Base-by-base conservation (phyloP, 2,888 invertebrate species). In the Drosophila siamana region DNA sequence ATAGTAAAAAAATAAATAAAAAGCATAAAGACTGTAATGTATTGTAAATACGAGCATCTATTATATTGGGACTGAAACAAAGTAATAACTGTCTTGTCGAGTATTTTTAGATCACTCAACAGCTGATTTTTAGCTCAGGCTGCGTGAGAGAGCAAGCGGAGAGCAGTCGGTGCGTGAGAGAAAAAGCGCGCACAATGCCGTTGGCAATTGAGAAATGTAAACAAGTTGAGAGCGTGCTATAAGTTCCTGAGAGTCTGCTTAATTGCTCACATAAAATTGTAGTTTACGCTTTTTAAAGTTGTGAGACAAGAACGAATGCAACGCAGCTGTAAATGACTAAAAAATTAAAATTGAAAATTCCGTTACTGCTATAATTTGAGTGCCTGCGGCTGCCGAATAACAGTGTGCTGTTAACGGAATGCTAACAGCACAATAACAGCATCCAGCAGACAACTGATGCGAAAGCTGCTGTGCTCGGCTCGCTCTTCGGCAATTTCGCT, bases 111-210 rank as follows among this genome's bases (percentile, higher is more conserved):
- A 2, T 72, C 81, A 72, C 0, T 1, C 2, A 51, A 33, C 81
- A 81, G 85, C 87, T 81, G 81, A 47, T 51, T 74, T 81, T 83
- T 88, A 88, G 82, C 5, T 77, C 86, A 86, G 13, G 51, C 74
- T 80, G 69, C 71, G 69, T 61, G 52, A 52, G 47, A 55, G 68
- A 54, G 52, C 16, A 2, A 4, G 11, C 19, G 16, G 66, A 83
- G 69, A 64, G 78, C 24, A 44, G 11, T 6, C 24, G 28, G n/a
- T 51, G 28, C 15, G 38, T 41, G 47, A 41, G 48, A 47, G 43
- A 15, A 47, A 46, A 57, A 57, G 56, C 47, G 48, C 9, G 2
- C n/a, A 22, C 5, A 43, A 50, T 46, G 57, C 77, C 55, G 76
- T 63, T 67, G 41, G 22, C 57, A 60, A 36, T 22, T 60, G 75